phyloP scores from a whole-genome alignment of 2,113 vertebrate species.

The Stomatorhinus ivindoensis region DNA sequence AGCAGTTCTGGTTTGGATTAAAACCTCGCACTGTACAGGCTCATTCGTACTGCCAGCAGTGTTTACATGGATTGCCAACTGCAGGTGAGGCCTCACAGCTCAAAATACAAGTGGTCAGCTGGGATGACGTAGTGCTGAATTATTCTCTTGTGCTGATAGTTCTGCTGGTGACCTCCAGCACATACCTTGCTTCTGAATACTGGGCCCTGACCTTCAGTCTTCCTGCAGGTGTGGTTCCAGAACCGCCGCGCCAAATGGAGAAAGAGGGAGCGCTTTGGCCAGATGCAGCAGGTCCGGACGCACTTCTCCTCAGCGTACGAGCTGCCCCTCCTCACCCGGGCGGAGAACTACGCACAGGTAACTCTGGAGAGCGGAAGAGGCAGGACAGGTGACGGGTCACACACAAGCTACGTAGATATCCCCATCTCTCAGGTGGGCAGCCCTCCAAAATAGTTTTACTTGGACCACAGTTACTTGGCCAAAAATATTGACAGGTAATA shows the following conservation, averaged over 20 bases:
- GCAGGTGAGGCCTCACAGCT: not conserved
- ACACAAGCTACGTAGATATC: not conserved
- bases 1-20: slow-evolving; percentile 13
- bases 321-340: slow-evolving; percentile 80
- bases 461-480: not conserved
- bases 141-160: not conserved
- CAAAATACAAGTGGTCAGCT: not conserved
- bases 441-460: not conserved
- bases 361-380: not conserved
- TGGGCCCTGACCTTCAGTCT: not conserved
- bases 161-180: not conserved
- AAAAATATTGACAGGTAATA: not conserved
- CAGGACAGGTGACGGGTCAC: not conserved
- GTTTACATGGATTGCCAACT: not conserved
- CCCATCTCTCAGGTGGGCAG: not conserved
- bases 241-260: slow-evolving; percentile 92
- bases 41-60: not conserved
- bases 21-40: not conserved
- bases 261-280: slow-evolving; percentile 87
- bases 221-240: slow-evolving; percentile 87
- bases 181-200: not conserved
- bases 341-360: slow-evolving; percentile 93
- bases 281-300: slow-evolving; percentile 94
- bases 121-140: not conserved
- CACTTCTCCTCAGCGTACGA: slow-evolving; percentile 89